Evolutionary conservation across 2,797 vertebrate species (phyloP).

Genomic region (Acropternis orthonyx): DNA sequence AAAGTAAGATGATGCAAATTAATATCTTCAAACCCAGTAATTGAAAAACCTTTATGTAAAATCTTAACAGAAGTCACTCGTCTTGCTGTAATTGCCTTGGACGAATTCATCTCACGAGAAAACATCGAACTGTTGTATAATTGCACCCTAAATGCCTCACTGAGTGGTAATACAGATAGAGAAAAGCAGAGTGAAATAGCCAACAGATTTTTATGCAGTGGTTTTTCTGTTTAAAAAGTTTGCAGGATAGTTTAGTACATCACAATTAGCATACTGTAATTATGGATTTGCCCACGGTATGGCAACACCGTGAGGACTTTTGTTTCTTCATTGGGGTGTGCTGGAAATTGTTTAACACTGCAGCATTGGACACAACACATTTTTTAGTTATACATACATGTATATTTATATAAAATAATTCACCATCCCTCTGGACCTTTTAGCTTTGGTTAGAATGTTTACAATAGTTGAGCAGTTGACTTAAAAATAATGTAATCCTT

Average conservation of each 20-base stretch:
- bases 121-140: conserved; percentile 60
- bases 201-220: conserved; percentile 46
- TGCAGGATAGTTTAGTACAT: conserved; percentile 58
- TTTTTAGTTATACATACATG: conserved; percentile 42
- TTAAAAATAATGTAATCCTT: conserved; percentile 58
- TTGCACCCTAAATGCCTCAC: conserved; percentile 64
- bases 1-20: conserved; percentile 20
- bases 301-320: conserved; percentile 56
- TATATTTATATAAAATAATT: background rate
- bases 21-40: conserved; percentile 18
- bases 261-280: conserved; percentile 66
- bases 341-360: conserved; percentile 47
- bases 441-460: conserved; percentile 67
- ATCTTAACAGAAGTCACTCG: conserved; percentile 39
- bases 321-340: background rate
- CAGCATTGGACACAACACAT: conserved; percentile 48
- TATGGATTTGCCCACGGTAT: conserved; percentile 56
- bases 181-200: conserved; percentile 57
- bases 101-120: conserved; percentile 45
- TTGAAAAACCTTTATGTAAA: conserved; percentile 24
- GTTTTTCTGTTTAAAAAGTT: conserved; percentile 44
- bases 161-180: conserved; percentile 48
- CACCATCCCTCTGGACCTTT: conserved; percentile 19
- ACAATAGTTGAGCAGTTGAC: conserved; percentile 41
- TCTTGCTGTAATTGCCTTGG: conserved; percentile 26